These are phyloP conservation scores for Dynastes maya DNA, from an alignment of 2,888 invertebrate genomes.

Conservation along the genomic window DNA sequence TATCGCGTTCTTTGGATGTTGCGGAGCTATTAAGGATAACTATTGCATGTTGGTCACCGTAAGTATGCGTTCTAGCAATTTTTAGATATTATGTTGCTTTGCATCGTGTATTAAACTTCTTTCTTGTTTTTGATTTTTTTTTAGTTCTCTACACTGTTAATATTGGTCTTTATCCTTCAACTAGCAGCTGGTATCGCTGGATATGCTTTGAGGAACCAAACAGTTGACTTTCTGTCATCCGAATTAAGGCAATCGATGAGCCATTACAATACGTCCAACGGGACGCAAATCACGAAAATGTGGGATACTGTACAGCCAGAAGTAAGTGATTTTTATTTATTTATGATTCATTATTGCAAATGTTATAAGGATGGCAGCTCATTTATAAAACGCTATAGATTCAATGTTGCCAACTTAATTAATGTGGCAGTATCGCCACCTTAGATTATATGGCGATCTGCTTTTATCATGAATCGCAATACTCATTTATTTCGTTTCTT, in stretches of 20 bases:
- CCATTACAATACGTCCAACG: constrained; percentile 74
- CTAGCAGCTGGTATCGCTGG: constrained; percentile 88
- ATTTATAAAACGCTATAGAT: no score
- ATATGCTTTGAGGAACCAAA: constrained; percentile 81
- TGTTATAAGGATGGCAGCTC: no score
- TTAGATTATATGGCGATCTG: no score
- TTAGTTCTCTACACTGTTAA: constrained; percentile 84
- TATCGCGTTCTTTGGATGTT: constrained; percentile 96
- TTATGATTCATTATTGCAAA: not conserved
- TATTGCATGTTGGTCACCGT: constrained; percentile 95
- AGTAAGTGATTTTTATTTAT: constrained; percentile 72
- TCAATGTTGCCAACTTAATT: not conserved
- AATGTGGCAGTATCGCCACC: not conserved
- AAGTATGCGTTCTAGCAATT: constrained; percentile 68
- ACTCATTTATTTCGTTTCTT: constrained; percentile 1
- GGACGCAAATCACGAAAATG: constrained; percentile 74
- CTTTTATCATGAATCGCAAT: no score
- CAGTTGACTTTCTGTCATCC: constrained; percentile 76
- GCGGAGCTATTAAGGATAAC: constrained; percentile 95
- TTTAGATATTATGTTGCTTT: not conserved
- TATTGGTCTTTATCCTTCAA: constrained; percentile 88
- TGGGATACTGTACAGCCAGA: constrained; percentile 89
- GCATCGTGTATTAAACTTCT: not conserved
- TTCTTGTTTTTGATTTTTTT: constrained; percentile 55
- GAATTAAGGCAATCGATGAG: constrained; percentile 80